Base-by-base conservation (phyloP, 64 coral and sea anemone species). In the Porites lutea region DNA sequence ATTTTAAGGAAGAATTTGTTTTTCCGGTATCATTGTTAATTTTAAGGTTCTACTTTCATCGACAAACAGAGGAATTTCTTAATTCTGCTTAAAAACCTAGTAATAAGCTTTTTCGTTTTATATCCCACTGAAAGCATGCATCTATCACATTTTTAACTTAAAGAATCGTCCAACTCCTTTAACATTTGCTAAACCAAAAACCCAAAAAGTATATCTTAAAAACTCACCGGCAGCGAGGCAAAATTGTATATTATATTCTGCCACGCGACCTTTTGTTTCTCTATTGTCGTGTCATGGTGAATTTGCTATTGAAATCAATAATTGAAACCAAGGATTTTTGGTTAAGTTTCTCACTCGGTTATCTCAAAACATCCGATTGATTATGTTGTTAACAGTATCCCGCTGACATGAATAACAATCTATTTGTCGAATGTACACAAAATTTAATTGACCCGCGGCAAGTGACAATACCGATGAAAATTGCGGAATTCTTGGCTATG, bases 261-360 rank as follows among this genome's bases (percentile, higher is more conserved):
- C 79, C 79, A 83, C 79, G 61, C 59, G 79, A 83, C 79, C 44
- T 83, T 37, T 65, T 65, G 79, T 65, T 19, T 18, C 9, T 18
- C 65, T 83, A 14, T 65, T 65, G 55, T 23, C 9, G 59, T 83
- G 79, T 66, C 79, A 16, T 64, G 59, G 18, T 83, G 54, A 43
- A 81, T 83, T 43, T 83, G 59, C 65, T 64, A 46, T 66, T 83
- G 79, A 9, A 19, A 50, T 82, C 78, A 14, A 71, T 27, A 43
- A 48, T 82, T 45, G 46, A 49, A 63, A 44, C 48, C 27, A 37
- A 37, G 27, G 27, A 37, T 37, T 37, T 37, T 37, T 37, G 27
- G 27, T 37, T 43, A 44, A 62, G 63, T 47, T 46, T 82, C 23
- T 45, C 62, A 20, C 8, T 47, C 63, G 3, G 21, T 8, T 47